Conservation (phyloP, 2,113 vertebrate species). For the Pimephales promelas region DNA sequence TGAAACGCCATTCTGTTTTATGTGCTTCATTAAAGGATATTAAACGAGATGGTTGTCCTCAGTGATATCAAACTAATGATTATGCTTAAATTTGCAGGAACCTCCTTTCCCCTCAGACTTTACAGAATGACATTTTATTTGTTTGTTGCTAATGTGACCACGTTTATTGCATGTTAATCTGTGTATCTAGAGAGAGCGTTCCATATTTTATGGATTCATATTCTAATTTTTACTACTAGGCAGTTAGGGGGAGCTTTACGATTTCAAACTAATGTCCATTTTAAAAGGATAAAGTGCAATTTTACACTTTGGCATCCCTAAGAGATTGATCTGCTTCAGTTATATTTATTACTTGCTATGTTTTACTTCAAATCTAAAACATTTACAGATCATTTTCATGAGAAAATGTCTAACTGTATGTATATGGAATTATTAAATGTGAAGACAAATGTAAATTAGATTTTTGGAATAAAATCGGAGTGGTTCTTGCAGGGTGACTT, state of each 20-base stretch:
- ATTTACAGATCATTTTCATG: too few species aligned
- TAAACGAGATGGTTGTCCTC: constrained; percentile 11
- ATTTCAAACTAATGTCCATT: background rate
- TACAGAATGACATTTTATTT: constrained; percentile 12
- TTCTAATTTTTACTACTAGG: background rate
- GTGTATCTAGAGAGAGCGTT: background rate
- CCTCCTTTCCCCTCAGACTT: constrained; percentile 2
- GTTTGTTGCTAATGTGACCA: background rate
- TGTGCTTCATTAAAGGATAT: constrained; percentile 37
- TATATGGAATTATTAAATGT: background rate
- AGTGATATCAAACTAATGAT: constrained; percentile 28
- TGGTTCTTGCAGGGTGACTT: background rate
- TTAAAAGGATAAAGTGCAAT: background rate
- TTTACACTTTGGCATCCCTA: background rate
- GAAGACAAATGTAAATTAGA: background rate
- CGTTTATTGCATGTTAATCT: constrained; percentile 25
- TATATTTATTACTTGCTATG: background rate
- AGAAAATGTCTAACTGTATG: background rate
- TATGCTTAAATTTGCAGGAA: constrained; percentile 5
- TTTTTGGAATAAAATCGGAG: background rate
- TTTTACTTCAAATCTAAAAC: too few species aligned
- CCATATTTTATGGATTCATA: constrained; percentile 1
- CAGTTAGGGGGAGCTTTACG: background rate
- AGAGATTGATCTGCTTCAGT: background rate
- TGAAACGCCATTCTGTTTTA: constrained; percentile 23